Percentiles rank a stretch among this genome's conserved stretches.
Evolutionary conservation across 2,113 vertebrate species (phyloP).

Genomic region (Tapirus terrestris): DNA sequence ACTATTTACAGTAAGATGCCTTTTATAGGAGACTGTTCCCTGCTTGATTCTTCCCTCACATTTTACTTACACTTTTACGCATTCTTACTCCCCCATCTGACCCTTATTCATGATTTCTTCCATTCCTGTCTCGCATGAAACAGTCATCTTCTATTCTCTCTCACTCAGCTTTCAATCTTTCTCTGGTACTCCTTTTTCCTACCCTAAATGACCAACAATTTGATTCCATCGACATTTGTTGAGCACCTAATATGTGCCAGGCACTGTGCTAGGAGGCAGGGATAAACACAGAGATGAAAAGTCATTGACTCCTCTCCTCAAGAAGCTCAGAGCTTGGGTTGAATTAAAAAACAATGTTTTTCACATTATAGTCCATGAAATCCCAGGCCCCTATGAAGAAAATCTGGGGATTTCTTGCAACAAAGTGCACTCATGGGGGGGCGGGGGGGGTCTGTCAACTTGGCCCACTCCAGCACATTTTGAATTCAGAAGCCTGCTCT

Average conservation of each 20-base stretch:
- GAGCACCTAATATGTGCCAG: constrained; percentile 49
- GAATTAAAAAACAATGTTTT: background rate
- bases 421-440: background rate
- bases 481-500: background rate
- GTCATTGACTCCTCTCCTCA: background rate
- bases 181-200: background rate
- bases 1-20: constrained; percentile 82
- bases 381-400: background rate
- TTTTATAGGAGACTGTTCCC: constrained; percentile 60
- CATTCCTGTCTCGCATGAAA: background rate
- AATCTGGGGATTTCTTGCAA: background rate
- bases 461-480: background rate
- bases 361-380: constrained; percentile 1
- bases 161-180: background rate
- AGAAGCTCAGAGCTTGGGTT: background rate
- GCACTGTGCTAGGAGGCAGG: background rate
- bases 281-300: background rate
- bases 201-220: background rate
- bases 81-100: background rate
- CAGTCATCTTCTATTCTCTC: background rate
- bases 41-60: constrained; percentile 11
- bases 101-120: background rate
- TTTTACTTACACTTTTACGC: background rate
- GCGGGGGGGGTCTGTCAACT: background rate
- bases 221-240: background rate